Conservation (phyloP, 2,113 vertebrate species). For the Callipepla californica region DNA sequence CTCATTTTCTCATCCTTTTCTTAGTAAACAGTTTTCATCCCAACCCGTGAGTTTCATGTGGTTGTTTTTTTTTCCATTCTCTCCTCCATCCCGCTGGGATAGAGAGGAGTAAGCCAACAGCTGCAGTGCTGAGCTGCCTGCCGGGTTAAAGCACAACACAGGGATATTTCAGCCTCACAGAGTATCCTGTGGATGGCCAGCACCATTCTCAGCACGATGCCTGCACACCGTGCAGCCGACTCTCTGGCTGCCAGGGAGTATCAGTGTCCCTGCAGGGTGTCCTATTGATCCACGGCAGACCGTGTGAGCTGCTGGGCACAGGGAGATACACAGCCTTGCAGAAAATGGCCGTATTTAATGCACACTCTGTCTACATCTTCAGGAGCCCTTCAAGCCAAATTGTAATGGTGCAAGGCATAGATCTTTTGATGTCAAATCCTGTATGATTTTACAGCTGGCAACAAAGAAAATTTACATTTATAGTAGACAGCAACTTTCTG, state of each 20-base stretch:
- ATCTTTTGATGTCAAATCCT: constrained; percentile 43
- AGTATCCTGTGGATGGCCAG: background rate
- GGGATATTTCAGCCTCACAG: background rate
- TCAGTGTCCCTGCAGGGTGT: constrained; percentile 23
- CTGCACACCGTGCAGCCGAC: background rate
- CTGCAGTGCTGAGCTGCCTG: background rate
- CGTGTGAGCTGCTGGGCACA: background rate
- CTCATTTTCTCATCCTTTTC: too few species aligned
- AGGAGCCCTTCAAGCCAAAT: background rate
- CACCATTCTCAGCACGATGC: background rate
- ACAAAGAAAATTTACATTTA: constrained; percentile 56
- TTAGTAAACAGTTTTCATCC: too few species aligned
- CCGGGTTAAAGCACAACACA: background rate
- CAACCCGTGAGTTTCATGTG: too few species aligned
- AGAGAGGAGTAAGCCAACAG: too few species aligned
- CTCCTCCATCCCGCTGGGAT: too few species aligned
- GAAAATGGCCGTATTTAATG: constrained; percentile 16
- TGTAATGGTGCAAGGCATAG: background rate
- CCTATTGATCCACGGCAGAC: constrained; percentile 34
- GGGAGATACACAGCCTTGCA: background rate
- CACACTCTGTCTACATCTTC: background rate
- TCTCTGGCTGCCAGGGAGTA: background rate
- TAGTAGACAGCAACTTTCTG: constrained; percentile 40
- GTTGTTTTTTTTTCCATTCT: too few species aligned
- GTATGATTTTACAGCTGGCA: constrained; percentile 44